Evolutionary conservation across 2,113 vertebrate genomes (phyloP).

Genomic region (Aptenodytes forsteri): DNA sequence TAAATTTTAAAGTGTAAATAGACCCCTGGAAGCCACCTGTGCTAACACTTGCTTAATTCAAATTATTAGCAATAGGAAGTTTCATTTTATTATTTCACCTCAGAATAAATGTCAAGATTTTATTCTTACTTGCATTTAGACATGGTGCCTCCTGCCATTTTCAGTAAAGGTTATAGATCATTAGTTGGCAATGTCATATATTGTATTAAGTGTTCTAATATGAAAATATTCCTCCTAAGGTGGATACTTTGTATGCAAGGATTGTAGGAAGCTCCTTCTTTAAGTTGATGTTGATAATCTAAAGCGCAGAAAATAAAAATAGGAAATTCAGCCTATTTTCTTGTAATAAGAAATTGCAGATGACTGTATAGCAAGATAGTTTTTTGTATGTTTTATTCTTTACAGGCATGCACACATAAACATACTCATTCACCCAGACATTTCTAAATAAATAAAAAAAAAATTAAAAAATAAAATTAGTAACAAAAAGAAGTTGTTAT

Average conservation of each 20-base stretch:
- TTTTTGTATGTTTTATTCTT: neutral
- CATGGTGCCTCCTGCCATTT: neutral
- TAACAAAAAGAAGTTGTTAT: neutral
- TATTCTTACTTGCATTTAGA: neutral
- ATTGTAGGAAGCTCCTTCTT: neutral
- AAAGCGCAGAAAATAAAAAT: neutral
- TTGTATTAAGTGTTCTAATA: neutral
- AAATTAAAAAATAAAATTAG: neutral
- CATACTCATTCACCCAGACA: accelerated
- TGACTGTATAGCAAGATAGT: neutral
- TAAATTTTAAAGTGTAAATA: neutral
- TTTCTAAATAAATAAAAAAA: neutral
- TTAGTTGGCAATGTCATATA: neutral
- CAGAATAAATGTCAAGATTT: neutral
- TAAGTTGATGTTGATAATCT: neutral
- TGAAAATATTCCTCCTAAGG: neutral
- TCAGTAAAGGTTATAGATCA: neutral
- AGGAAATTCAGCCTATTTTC: neutral
- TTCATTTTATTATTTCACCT: neutral
- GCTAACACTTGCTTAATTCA: neutral
- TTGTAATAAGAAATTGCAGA: neutral
- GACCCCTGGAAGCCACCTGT: neutral
- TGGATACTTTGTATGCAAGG: neutral
- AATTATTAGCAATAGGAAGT: neutral
- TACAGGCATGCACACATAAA: neutral